Evolutionary conservation across 2,113 vertebrate species (phyloP), one percentile per base, ranked within the genome.

Genomic region (Ptilonorhynchus violaceus): DNA sequence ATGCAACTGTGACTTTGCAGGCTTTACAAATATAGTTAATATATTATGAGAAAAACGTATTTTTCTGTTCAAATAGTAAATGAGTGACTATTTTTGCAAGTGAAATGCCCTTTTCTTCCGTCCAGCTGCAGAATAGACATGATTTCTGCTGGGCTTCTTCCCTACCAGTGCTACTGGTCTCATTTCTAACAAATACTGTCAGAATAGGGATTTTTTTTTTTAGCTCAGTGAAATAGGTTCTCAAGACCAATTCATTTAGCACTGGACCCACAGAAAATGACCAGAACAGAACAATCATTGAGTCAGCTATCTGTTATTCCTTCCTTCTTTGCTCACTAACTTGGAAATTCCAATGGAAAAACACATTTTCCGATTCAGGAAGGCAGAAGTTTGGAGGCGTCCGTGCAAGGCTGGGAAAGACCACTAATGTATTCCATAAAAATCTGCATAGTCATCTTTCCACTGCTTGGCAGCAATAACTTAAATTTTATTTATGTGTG

Each of bases 1-100:
- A n/a, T 62, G 74, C 53, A 88, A 74, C 70, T 59, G 91, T 96
- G 94, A 69, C 84, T 89, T 79, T 3, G 15, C 44, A 56, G 64
- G n/a, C 55, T 95, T 95, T 91, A 95, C 69, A 95, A 94, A 84
- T 88, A 78, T 13, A 59, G 42, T 89, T 89, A 91, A 92, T 95
- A 68, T 87, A 84, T 93, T 62, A 72, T 85, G 77, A 95, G 84
- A n/a, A n/a, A n/a, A n/a, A n/a, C n/a, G n/a, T n/a, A 37, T 89
- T 96, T 94, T 89, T 80, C 80, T 96, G 33, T 83, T 91, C 60
- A 76, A 91, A 83, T 70, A 87, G 55, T 50, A 95, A 89, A 89
- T 31, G 35, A 79, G 18, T 82, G 73, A 69, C 37, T 83, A 50
- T 87, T 94, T 82, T 76, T 77, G 47, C 37, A 66, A 88, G 64